Evolutionary conservation across 2,113 vertebrate genomes (phyloP).

Genomic region (Neolamprologus longior): DNA sequence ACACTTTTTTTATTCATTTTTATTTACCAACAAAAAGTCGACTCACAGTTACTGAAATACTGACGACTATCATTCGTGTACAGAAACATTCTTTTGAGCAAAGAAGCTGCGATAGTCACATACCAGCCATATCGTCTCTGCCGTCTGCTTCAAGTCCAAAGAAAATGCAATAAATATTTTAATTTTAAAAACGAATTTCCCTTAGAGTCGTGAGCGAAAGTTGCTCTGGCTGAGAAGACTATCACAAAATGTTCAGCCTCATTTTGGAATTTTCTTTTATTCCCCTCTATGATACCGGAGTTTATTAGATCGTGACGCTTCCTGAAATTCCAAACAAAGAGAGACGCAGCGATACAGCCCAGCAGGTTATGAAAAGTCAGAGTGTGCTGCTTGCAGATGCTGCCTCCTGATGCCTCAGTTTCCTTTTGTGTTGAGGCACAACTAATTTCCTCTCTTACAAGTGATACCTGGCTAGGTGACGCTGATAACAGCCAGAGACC

Average conservation of each 20-base stretch:
- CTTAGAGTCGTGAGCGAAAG: not conserved
- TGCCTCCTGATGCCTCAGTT: not conserved
- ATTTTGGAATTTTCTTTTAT: not conserved
- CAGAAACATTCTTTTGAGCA: not conserved
- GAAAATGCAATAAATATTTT: not conserved
- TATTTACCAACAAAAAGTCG: not conserved
- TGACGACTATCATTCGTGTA: not conserved
- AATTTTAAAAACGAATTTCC: not conserved
- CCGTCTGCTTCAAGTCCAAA: not conserved
- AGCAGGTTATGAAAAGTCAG: slow-evolving; percentile 13
- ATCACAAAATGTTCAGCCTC: not conserved
- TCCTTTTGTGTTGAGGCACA: slow-evolving; percentile 11
- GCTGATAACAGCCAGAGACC: not conserved
- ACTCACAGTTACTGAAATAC: not conserved
- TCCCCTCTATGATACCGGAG: not conserved
- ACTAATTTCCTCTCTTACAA: slow-evolving; percentile 21
- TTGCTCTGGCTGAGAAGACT: not conserved
- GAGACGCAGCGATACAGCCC: not conserved
- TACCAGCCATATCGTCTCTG: not conserved
- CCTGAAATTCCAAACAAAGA: not conserved
- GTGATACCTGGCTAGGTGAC: not conserved
- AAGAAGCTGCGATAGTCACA: not conserved
- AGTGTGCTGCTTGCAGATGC: not conserved
- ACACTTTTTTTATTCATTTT: not conserved
- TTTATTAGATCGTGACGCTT: not conserved